phyloP scores from a whole-genome alignment of 2,888 invertebrate species.

The Panopea generosa region DNA sequence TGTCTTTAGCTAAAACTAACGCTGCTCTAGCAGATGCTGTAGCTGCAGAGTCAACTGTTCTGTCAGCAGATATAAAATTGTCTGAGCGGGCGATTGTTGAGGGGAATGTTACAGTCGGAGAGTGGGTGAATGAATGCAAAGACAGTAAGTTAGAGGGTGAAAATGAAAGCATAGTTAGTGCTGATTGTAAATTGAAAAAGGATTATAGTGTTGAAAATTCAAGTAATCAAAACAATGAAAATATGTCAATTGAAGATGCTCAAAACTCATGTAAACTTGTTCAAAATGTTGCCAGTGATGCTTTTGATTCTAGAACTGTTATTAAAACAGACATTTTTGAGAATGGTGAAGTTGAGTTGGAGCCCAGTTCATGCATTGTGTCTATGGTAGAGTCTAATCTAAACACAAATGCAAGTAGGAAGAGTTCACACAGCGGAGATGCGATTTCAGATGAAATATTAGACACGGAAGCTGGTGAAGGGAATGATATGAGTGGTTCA shows the following conservation, averaged over 20 bases:
- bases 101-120: slow-evolving; percentile 41
- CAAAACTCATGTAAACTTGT: background rate
- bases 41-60: slow-evolving; percentile 26
- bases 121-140: slow-evolving; percentile 48
- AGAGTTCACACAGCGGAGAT: no score
- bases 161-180: background rate
- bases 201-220: background rate
- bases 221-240: slow-evolving; percentile 3
- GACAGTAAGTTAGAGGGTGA: background rate
- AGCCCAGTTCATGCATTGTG: slow-evolving; percentile 62
- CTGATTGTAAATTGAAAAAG: background rate
- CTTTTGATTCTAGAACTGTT: background rate
- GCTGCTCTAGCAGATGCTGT: slow-evolving; percentile 26
- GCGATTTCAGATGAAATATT: background rate
- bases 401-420: background rate
- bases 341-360: slow-evolving; percentile 20
- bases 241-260: slow-evolving; percentile 8
- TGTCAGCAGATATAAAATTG: slow-evolving; percentile 25
- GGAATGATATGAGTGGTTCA: slow-evolving; percentile 10
- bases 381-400: slow-evolving; percentile 40
- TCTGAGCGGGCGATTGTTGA: slow-evolving; percentile 38
- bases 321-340: background rate
- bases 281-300: background rate
- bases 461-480: background rate
- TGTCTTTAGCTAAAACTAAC: slow-evolving; percentile 28